Conservation (phyloP, 2,888 invertebrate species). For the Habrosyne pyritoides region DNA sequence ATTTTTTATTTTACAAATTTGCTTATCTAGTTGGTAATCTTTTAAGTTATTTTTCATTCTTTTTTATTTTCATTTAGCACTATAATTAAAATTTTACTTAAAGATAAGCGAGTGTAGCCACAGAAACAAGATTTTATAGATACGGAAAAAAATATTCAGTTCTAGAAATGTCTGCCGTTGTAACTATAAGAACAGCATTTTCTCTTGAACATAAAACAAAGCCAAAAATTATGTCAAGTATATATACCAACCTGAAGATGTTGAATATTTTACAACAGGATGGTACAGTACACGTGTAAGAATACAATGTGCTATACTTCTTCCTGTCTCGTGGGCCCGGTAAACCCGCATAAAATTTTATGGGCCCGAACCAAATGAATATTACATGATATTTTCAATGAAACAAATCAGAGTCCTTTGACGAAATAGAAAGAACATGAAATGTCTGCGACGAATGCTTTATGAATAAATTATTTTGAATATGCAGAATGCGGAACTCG, state of each 20-base stretch:
- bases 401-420: background rate
- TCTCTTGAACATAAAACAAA: background rate
- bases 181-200: background rate
- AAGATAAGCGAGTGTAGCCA: too few relatives aligned
- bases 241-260: background rate
- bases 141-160: background rate
- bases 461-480: background rate
- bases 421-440: background rate
- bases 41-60: too few relatives aligned
- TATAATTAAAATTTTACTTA: too few relatives aligned
- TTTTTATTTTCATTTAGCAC: too few relatives aligned
- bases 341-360: background rate
- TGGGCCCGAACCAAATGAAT: background rate
- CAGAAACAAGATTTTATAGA: too few relatives aligned
- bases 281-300: background rate
- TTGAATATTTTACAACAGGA: background rate
- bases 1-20: too few relatives aligned
- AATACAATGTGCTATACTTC: background rate
- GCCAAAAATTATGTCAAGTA: background rate
- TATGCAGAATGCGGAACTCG: background rate
- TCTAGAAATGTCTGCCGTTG: background rate
- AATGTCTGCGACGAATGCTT: background rate
- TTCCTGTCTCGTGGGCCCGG: background rate
- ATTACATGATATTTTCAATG: conserved; percentile 4
- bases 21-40: too few relatives aligned